Evolutionary conservation across 2,888 invertebrate genomes (phyloP).

Genomic region (Scaptomyza tumidula): DNA sequence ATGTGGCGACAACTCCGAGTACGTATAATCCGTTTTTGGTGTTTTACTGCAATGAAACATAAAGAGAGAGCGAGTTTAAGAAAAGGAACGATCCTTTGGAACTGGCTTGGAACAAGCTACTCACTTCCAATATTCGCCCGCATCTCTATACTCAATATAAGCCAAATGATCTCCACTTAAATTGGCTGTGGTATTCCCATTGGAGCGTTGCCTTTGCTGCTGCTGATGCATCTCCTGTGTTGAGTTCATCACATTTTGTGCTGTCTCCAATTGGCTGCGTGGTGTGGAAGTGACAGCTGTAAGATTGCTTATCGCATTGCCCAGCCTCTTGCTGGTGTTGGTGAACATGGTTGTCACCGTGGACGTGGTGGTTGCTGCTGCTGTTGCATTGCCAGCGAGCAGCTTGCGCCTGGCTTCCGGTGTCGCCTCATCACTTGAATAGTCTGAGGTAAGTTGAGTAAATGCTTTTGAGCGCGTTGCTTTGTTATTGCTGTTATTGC

Average conservation of each 20-base stretch:
- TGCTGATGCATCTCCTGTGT: conserved; percentile 65
- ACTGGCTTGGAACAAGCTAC: conserved; percentile 80
- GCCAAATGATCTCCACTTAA: conserved; percentile 86
- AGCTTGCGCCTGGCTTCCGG: conserved; percentile 65
- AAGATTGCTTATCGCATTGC: conserved; percentile 36
- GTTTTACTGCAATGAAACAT: conserved; percentile 87
- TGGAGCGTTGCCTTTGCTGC: conserved; percentile 47
- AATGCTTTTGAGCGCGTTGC: conserved; percentile 50
- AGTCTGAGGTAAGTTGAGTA: conserved; percentile 85
- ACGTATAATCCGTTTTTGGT: conserved; percentile 96
- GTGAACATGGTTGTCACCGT: conserved; percentile 49
- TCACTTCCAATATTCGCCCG: conserved; percentile 94
- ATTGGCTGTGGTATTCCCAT: conserved; percentile 65
- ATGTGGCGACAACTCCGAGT: conserved; percentile 92
- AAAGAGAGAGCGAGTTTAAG: background rate
- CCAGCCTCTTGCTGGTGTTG: conserved; percentile 52
- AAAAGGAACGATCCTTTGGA: background rate
- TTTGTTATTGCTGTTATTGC: conserved; percentile 28
- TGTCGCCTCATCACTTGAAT: conserved; percentile 86
- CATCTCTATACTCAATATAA: conserved; percentile 90
- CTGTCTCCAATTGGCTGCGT: conserved; percentile 74
- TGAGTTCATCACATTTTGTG: conserved; percentile 79
- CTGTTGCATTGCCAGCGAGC: background rate
- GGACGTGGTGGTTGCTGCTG: conserved; percentile 24
- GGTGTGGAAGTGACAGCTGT: conserved; percentile 76